A percentile compares a stretch with the other conserved stretches of the same genome.
Evolutionary conservation across 2,888 invertebrate species (phyloP).

Genomic region (Drosophila helvetica): DNA sequence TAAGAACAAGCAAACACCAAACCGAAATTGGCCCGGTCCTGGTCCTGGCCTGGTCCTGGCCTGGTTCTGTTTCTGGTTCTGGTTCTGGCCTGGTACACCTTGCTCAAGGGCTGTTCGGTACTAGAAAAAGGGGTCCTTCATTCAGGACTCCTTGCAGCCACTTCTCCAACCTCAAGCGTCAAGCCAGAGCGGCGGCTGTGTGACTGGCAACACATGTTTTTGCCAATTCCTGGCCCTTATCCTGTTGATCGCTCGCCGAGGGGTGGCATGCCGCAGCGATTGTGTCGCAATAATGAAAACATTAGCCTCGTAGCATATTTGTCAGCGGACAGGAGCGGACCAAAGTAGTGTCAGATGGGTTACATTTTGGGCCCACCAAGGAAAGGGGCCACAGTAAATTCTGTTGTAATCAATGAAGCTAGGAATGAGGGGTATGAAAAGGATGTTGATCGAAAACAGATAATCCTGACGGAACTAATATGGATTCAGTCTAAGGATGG

Average conservation of each 20-base stretch:
- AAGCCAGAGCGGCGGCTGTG: slow-evolving; percentile 64
- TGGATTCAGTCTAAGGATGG: too few relatives aligned
- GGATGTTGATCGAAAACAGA: background rate
- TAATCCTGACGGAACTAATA: background rate
- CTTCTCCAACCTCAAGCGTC: slow-evolving; percentile 34
- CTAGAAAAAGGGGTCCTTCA: too few relatives aligned
- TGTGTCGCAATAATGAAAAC: slow-evolving; percentile 71
- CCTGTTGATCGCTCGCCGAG: slow-evolving; percentile 78
- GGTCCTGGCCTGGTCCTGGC: slow-evolving; percentile 33
- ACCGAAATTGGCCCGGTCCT: slow-evolving; percentile 59
- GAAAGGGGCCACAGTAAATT: background rate
- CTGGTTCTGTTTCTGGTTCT: slow-evolving; percentile 26
- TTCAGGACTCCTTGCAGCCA: background rate
- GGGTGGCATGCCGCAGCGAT: slow-evolving; percentile 24
- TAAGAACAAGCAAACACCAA: slow-evolving; percentile 81
- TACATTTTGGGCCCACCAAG: background rate
- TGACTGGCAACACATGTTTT: slow-evolving; percentile 84
- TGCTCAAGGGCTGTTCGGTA: slow-evolving; percentile 11
- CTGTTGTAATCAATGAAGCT: background rate
- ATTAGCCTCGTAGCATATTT: slow-evolving; percentile 74
- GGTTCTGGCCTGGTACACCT: slow-evolving; percentile 21
- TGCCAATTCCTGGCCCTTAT: slow-evolving; percentile 51
- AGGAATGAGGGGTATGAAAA: background rate
- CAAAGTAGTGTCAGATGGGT: background rate
- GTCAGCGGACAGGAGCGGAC: slow-evolving; percentile 52